Evolutionary conservation across 2,888 invertebrate genomes (phyloP).

Genomic region (Ochropleura plecta): DNA sequence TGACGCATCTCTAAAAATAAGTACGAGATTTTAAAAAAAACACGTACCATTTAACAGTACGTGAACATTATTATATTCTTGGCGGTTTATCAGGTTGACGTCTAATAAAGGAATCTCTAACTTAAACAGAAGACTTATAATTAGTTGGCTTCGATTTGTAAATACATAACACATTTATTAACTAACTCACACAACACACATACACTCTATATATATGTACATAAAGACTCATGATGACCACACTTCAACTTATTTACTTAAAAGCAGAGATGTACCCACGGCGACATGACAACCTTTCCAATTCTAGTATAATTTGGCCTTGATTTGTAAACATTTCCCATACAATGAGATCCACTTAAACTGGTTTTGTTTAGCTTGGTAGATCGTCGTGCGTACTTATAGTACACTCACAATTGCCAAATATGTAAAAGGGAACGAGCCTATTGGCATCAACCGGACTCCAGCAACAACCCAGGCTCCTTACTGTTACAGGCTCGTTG

Average conservation of each 20-base stretch:
- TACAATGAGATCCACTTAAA: no score
- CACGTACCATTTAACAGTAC: conserved; percentile 3
- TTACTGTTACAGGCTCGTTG: not conserved
- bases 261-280: not conserved
- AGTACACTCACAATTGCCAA: not conserved
- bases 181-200: conserved; percentile 8
- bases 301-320: no score
- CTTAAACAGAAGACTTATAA: conserved; percentile 35
- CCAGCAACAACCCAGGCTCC: not conserved
- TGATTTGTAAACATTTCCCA: no score
- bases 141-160: conserved; percentile 44
- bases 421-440: not conserved
- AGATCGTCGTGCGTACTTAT: not conserved
- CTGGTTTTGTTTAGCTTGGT: no score
- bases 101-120: conserved; percentile 56
- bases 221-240: conserved; percentile 5
- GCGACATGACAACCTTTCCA: no score
- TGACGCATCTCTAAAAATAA: conserved; percentile 1
- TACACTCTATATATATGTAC: not conserved
- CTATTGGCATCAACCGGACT: not conserved
- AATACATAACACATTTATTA: conserved; percentile 19
- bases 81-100: conserved; percentile 3
- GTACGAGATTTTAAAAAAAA: not conserved
- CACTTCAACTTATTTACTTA: conserved; percentile 3
- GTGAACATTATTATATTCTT: not conserved